Evolutionary conservation across 2,888 invertebrate genomes (phyloP).

Genomic region (Ommatoiulus sabulosus): DNA sequence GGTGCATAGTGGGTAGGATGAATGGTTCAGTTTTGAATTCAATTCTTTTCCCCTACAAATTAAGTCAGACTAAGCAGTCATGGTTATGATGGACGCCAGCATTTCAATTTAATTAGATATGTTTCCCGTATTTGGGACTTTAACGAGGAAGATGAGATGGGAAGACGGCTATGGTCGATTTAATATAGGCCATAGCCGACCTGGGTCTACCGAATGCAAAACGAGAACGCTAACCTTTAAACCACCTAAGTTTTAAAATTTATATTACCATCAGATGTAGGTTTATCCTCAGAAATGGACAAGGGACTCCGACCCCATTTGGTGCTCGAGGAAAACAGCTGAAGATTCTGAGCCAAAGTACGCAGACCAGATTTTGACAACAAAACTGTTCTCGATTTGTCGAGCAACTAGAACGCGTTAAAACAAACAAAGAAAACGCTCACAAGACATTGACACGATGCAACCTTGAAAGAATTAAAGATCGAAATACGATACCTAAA

Average conservation of each 20-base stretch:
- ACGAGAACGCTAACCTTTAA: too few species aligned
- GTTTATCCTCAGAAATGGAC: neutral
- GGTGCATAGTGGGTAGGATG: too few species aligned
- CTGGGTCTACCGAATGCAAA: too few species aligned
- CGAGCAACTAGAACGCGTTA: constrained; percentile 51
- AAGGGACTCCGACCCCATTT: constrained; percentile 49
- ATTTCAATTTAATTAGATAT: too few species aligned
- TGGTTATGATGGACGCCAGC: too few species aligned
- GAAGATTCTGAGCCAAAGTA: constrained; percentile 39
- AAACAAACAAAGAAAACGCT: neutral
- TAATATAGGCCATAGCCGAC: too few species aligned
- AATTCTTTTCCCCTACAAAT: too few species aligned
- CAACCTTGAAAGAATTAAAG: neutral
- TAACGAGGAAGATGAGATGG: too few species aligned
- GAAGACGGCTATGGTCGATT: too few species aligned
- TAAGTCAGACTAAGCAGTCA: too few species aligned
- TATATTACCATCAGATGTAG: constrained; percentile 12
- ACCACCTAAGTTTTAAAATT: neutral
- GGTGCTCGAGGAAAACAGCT: constrained; percentile 56
- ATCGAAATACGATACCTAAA: neutral
- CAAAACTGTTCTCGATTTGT: constrained; percentile 54
- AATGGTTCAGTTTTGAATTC: too few species aligned
- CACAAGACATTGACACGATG: neutral
- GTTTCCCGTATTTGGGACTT: too few species aligned
- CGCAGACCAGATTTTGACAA: constrained; percentile 55